Percentiles rank a stretch among this genome's conserved stretches.
These are phyloP conservation scores for Chaenodraco wilsoni DNA, from an alignment of 2,797 vertebrate genomes.

Conservation along the genomic window DNA sequence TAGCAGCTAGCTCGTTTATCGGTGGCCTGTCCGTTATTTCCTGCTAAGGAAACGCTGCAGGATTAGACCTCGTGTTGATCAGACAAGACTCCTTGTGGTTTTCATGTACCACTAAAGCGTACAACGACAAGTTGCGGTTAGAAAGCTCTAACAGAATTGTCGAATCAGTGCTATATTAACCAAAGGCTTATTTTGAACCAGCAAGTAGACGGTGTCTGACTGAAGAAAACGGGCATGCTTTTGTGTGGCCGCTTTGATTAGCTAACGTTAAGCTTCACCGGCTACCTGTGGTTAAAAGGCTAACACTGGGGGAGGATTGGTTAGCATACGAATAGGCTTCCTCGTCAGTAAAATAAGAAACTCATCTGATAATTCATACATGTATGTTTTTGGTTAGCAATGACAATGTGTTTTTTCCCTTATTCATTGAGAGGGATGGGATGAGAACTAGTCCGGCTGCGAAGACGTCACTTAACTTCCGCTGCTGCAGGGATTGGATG, in stretches of 20 bases:
- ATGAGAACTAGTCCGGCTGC: constrained; percentile 20
- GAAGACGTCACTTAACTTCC: constrained; percentile 43
- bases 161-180: no score
- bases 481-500: constrained; percentile 26
- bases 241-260: constrained; percentile 72
- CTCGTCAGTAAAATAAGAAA: neutral
- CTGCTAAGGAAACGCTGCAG: constrained; percentile 42
- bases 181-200: neutral
- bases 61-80: constrained; percentile 67
- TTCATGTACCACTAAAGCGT: accelerated
- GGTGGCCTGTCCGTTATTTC: constrained; percentile 62
- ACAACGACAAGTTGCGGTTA: accelerated
- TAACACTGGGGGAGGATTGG: neutral
- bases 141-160: accelerated
- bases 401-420: neutral
- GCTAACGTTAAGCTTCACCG: constrained; percentile 56
- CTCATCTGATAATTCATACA: neutral
- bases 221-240: constrained; percentile 62
- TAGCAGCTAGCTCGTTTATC: constrained; percentile 57
- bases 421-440: constrained; percentile 19
- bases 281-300: constrained; percentile 38
- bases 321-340: neutral
- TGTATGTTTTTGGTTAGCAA: neutral
- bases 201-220: constrained; percentile 39
- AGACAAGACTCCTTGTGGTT: constrained; percentile 1